These are phyloP conservation scores for Leptinotarsa juncta DNA, from an alignment of 2,888 invertebrate species.

Conservation along the genomic window DNA sequence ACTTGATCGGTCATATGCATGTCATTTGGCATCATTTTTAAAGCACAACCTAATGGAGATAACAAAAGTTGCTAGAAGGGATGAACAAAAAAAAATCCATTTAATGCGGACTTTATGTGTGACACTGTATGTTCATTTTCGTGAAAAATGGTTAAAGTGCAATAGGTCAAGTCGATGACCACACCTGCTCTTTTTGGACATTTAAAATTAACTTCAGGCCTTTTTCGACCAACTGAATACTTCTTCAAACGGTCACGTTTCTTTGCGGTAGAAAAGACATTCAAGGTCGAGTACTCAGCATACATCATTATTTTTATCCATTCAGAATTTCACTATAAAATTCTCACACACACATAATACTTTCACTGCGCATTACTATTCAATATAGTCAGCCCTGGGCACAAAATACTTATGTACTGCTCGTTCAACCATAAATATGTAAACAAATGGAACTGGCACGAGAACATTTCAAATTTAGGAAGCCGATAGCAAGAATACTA, in stretches of 20 bases:
- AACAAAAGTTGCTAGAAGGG: too few species aligned
- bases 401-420: neutral
- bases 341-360: constrained; percentile 15
- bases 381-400: neutral
- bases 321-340: constrained; percentile 3
- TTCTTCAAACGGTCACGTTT: neutral
- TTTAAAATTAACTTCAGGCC: neutral
- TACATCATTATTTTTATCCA: constrained; percentile 1
- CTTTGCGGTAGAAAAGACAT: constrained; percentile 3
- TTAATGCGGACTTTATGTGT: too few species aligned
- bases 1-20: too few species aligned
- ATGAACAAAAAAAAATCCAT: too few species aligned
- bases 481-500: neutral
- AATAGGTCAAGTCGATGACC: too few species aligned
- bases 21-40: too few species aligned
- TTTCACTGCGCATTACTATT: constrained; percentile 13
- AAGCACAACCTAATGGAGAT: too few species aligned
- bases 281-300: neutral
- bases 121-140: too few species aligned
- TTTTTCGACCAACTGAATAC: neutral
- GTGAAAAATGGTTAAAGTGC: too few species aligned
- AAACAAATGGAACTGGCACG: neutral
- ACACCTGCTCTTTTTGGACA: neutral
- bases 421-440: neutral
- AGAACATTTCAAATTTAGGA: neutral